A percentile compares a stretch with the other conserved stretches of the same genome.
Evolutionary conservation across 2,797 vertebrate species (phyloP).

Genomic region (Enteromius unitaeniatus): DNA sequence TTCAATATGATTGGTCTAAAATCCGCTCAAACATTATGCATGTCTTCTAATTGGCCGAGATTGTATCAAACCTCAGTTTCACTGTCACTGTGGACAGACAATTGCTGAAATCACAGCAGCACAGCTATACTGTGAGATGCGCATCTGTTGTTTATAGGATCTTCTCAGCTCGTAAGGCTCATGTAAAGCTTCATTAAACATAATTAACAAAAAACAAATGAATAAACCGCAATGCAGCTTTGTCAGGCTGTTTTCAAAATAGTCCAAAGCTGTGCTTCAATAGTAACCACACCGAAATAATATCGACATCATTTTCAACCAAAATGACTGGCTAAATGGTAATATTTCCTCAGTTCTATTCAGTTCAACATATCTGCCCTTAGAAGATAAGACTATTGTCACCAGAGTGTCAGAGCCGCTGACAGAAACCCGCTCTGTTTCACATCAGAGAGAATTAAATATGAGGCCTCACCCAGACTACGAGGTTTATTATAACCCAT

Average conservation of each 20-base stretch:
- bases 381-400: slow-evolving; percentile 27
- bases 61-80: not conserved
- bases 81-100: not conserved
- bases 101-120: not conserved
- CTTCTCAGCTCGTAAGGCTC: slow-evolving; percentile 8
- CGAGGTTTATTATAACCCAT: slow-evolving; percentile 41
- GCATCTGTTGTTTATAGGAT: slow-evolving; percentile 16
- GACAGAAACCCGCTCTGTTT: slow-evolving; percentile 42
- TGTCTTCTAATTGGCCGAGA: not conserved
- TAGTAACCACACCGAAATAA: not conserved
- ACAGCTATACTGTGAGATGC: not conserved
- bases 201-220: not conserved
- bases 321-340: not conserved
- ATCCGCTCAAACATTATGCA: not conserved
- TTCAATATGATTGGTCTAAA: not conserved
- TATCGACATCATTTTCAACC: not conserved
- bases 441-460: slow-evolving; percentile 50
- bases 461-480: slow-evolving; percentile 29
- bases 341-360: slow-evolving; percentile 4
- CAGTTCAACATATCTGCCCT: not conserved
- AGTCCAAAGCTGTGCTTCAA: not conserved
- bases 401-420: not conserved
- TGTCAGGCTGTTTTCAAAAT: not conserved
- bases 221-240: not conserved
- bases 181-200: slow-evolving; percentile 43